Evolutionary conservation across 2,797 vertebrate genomes (phyloP), one percentile per base, ranked within the genome.

Genomic region (Dendrocincla tyrannina): DNA sequence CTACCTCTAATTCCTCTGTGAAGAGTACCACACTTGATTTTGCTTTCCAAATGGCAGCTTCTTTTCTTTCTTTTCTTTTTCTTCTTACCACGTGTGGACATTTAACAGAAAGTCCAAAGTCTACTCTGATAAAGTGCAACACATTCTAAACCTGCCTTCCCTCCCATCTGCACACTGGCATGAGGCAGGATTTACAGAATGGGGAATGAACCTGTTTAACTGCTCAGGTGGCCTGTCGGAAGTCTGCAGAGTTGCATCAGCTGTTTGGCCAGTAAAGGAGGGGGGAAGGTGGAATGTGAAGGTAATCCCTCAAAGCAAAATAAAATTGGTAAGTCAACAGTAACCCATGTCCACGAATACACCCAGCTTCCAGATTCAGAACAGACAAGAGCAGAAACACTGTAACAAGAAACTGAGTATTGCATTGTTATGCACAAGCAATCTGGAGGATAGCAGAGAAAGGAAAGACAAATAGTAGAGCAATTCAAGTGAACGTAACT

Each of bases 61-160:
- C 85, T 86, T 84, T 85, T 87, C 69, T 94, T 28, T 19, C 14
- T 75, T 87, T 91, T 28, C 37, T 88, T 75, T n/a, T 73, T 59
- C 55, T 78, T 69, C 82, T 89, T 87, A 91, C 72, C 73, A 49
- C 23, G 85, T 72, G 49, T 32, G 13, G 66, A 80, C 73, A 96
- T 50, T 80, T 78, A 82, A 53, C 75, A 89, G 63, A 27, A 93
- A 95, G 96, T 96, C 94, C 91, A 86, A 96, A 97, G 95, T 96
- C 93, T 90, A 90, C 39, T 73, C 42, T 69, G 91, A 95, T 88
- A 95, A 86, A 83, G 27, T 1, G 1, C 41, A 77, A 53, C 53
- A 62, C 73, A 55, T 66, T 87, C 32, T 81, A 55, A 90, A 88
- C 30, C 42, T 52, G 62, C 58, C 39, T 81, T 90, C 59, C 58